Percentiles rank a stretch among this genome's conserved stretches.
These are phyloP conservation scores for Paramormyrops kingsleyae DNA, from an alignment of 2,113 vertebrate species.

Conservation along the genomic window DNA sequence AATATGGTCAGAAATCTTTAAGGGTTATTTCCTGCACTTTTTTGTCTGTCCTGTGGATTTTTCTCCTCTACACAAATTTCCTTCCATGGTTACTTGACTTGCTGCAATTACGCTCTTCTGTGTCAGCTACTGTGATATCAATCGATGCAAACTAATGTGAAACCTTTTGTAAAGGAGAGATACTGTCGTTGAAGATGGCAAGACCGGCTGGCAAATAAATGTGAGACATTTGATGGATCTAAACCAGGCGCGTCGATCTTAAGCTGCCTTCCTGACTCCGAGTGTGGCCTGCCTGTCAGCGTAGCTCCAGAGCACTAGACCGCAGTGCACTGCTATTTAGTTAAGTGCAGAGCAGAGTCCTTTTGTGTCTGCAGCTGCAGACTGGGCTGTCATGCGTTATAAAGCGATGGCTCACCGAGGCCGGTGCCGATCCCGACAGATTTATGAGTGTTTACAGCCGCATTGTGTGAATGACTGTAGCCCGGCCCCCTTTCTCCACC, in stretches of 20 bases:
- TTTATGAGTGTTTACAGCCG: slow-evolving; percentile 51
- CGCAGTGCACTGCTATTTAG: background rate
- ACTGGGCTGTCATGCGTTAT: background rate
- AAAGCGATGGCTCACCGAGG: slow-evolving; percentile 20
- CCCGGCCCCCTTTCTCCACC: slow-evolving; percentile 29
- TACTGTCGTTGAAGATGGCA: background rate
- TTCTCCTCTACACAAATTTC: background rate
- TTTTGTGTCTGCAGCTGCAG: slow-evolving; percentile 8
- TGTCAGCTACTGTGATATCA: background rate
- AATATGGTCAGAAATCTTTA: background rate
- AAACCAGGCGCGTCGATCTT: background rate
- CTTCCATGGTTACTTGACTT: background rate
- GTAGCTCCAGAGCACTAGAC: background rate
- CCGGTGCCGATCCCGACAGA: slow-evolving; percentile 30
- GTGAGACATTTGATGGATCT: background rate
- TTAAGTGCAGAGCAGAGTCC: background rate
- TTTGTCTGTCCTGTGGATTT: background rate
- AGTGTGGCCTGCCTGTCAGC: background rate
- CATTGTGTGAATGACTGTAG: slow-evolving; percentile 40
- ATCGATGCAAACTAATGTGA: background rate
- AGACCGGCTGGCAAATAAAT: background rate
- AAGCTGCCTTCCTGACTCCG: background rate
- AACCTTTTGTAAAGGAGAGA: background rate
- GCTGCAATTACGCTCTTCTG: background rate
- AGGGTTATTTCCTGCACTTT: background rate